Base-by-base conservation (phyloP, 1,140 invertebrate genomes). In the Leptinotarsa lineolata region DNA sequence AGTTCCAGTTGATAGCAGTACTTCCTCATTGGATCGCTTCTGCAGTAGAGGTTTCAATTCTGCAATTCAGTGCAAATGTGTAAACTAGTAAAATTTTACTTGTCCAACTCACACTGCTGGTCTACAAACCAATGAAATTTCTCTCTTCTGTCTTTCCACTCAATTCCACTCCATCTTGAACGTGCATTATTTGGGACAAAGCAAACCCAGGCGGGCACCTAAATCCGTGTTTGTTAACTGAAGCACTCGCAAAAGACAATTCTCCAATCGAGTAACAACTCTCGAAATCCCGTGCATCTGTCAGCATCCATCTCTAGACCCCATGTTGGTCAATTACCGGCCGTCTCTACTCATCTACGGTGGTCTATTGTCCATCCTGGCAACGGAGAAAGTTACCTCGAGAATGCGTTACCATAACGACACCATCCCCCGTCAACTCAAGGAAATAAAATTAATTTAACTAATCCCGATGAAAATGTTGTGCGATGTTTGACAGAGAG, bases 371-470 rank as follows among this genome's bases (percentile, higher is more conserved):
- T 59, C 54, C 45, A 69, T 22, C 45, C 48, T n/a, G 48, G 18
- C 54, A 16, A 39, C 21, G 63, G 5, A 39, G 63, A 24, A 54
- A 54, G 48, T 54, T n/a, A 22, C 63, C 11, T 16, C 18, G 63
- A 22, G 63, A 5, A 39, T n/a, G 20, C 16, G 68, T 69, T 8
- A 69, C 68, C 68, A 69, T 69, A 69, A 69, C 68, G 21, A 69
- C 68, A 5, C 13, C 68, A 20, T 5, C 48, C 68, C 68, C 68
- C n/a, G 22, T 18, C 54, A 20, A n/a, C 68, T 18, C 16, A 54
- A 69, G 48, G 18, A 69, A 69, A 69, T 58, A 59, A 59, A 69
- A 54, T 69, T 69, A 69, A 69, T 69, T 59, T 59, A 59, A 69
- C 68, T 59, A 69, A 69, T 69, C 48, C 22, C 45, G 16, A 54